These are phyloP conservation scores for Artibeus jamaicensis DNA, from an alignment of 2,797 vertebrate species.

Conservation along the genomic window DNA sequence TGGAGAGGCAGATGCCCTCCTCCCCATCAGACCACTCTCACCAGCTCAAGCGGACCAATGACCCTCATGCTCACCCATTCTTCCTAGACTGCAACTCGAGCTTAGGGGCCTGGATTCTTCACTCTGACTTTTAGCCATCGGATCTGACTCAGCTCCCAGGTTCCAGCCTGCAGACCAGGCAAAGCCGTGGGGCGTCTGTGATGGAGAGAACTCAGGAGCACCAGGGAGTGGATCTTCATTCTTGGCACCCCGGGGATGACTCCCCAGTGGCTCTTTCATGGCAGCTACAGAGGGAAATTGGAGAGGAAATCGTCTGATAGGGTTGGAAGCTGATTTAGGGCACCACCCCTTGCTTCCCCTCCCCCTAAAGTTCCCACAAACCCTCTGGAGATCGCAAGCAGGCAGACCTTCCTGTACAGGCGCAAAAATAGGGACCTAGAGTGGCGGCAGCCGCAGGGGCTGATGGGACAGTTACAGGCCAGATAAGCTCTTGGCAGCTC, in stretches of 20 bases:
- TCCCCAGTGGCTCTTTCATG: neutral
- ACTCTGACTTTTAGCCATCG: neutral
- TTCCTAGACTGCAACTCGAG: neutral
- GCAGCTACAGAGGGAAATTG: neutral
- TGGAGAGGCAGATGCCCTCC: neutral
- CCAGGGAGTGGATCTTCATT: neutral
- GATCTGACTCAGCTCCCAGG: neutral
- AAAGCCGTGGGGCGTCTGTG: neutral
- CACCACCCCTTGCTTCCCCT: neutral
- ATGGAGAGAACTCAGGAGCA: neutral
- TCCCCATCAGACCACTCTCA: neutral
- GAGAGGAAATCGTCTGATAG: neutral
- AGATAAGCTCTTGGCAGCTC: neutral
- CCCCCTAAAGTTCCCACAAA: neutral
- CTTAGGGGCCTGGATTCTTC: neutral
- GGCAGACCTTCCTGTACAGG: neutral
- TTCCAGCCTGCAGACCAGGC: neutral
- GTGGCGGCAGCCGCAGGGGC: neutral
- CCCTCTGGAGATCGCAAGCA: neutral
- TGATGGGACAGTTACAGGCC: neutral
- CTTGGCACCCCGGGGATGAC: neutral
- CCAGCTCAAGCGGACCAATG: conserved; percentile 41
- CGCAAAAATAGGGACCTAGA: neutral
- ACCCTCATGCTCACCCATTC: neutral
- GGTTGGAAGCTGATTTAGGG: neutral